Evolutionary conservation across 2,888 invertebrate species (phyloP).

Genomic region (Machimus rusticus): DNA sequence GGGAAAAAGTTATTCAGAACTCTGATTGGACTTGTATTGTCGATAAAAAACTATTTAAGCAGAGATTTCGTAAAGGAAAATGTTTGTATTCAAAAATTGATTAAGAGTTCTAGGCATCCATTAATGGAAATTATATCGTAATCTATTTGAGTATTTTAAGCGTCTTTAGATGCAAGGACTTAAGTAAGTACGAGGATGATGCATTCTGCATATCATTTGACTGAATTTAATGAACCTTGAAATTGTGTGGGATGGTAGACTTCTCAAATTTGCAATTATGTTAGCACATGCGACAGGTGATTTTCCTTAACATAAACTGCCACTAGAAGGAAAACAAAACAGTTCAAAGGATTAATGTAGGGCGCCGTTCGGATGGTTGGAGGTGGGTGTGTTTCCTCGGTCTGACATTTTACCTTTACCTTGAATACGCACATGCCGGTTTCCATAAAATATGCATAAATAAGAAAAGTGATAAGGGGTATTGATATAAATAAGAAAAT

Average conservation of each 20-base stretch:
- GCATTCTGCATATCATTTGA: not conserved
- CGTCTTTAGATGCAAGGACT: not conserved
- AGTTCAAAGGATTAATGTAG: not conserved
- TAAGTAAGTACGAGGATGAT: not conserved
- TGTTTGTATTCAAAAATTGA: not conserved
- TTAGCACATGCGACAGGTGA: not conserved
- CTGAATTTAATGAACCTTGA: not conserved
- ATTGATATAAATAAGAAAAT: not conserved
- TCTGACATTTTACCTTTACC: not conserved
- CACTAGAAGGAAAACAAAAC: not conserved
- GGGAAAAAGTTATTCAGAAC: not conserved
- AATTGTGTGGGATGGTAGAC: not conserved
- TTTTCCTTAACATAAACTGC: not conserved
- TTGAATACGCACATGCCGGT: not conserved
- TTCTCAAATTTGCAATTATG: not conserved
- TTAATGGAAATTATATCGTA: not conserved
- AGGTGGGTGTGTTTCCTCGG: not conserved
- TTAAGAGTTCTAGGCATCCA: not conserved
- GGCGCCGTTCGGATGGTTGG: not conserved
- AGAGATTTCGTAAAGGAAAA: not conserved
- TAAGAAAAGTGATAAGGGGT: not conserved
- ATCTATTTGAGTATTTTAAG: not conserved
- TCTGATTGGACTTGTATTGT: not conserved
- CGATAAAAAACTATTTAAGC: not conserved
- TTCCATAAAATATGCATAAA: not conserved